These are phyloP conservation scores for Nycticryphes semicollaris DNA, from an alignment of 2,113 vertebrate genomes.

Conservation along the genomic window DNA sequence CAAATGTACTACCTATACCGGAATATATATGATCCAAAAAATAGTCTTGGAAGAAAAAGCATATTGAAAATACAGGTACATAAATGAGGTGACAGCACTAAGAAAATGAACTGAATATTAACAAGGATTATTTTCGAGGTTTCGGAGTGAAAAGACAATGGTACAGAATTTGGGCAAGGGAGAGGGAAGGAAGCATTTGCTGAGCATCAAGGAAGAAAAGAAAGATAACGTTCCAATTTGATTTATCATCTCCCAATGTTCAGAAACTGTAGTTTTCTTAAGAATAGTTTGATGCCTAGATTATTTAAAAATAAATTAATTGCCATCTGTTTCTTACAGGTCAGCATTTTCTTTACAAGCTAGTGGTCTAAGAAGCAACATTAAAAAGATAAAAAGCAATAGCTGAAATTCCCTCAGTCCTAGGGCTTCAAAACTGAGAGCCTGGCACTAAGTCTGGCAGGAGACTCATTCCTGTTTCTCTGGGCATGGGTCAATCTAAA, in stretches of 20 bases:
- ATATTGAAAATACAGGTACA: neutral
- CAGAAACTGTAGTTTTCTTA: neutral
- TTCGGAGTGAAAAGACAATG: neutral
- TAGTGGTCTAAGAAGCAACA: neutral
- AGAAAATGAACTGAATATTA: neutral
- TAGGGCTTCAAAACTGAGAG: neutral
- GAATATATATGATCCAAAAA: too few relatives aligned
- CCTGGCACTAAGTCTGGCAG: neutral
- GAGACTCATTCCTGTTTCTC: neutral
- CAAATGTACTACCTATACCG: neutral
- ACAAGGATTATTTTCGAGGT: neutral
- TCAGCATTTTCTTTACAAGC: neutral
- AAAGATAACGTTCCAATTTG: neutral
- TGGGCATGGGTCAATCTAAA: neutral
- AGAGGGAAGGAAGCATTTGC: neutral
- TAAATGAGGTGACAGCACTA: neutral
- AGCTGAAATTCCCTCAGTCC: neutral
- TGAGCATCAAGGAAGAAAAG: neutral
- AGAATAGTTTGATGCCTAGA: neutral
- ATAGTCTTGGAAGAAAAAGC: neutral
- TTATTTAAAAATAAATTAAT: constrained; percentile 11
- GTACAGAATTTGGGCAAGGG: neutral
- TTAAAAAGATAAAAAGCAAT: neutral
- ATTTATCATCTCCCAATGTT: neutral
- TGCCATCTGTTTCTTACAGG: neutral